phyloP scores from a whole-genome alignment of 2,888 invertebrate genomes.

The Falcaria lacertinaria region DNA sequence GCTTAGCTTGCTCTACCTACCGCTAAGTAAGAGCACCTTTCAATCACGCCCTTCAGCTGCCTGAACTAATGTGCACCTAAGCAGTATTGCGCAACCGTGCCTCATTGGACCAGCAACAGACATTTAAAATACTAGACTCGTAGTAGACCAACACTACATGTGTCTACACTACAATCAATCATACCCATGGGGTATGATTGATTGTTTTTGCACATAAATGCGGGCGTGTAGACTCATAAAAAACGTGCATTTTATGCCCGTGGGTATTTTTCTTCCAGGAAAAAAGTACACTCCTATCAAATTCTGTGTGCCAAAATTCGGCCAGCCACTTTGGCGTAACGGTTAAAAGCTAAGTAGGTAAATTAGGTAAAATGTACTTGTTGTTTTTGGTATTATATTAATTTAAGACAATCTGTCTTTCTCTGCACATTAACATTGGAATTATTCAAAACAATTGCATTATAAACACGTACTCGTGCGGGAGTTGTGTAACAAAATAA shows the following conservation, averaged over 20 bases:
- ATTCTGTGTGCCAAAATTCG: no score
- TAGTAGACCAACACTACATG: background rate
- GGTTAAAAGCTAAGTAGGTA: no score
- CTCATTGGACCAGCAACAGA: background rate
- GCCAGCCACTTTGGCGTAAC: no score
- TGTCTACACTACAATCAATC: no score
- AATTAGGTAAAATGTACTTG: no score
- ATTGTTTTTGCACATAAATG: background rate
- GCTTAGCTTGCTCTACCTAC: constrained; percentile 60
- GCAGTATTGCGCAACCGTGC: background rate
- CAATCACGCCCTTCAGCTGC: constrained; percentile 33
- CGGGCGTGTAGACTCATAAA: no score
- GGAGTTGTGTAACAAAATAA: constrained; percentile 50
- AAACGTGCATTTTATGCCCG: no score
- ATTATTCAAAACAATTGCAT: constrained; percentile 17
- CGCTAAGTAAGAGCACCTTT: constrained; percentile 46
- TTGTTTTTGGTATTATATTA: no score
- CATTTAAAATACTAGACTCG: background rate
- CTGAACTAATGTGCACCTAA: background rate
- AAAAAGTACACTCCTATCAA: no score
- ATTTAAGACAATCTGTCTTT: no score
- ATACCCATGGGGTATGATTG: no score
- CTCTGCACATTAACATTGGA: background rate
- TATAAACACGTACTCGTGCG: constrained; percentile 28
- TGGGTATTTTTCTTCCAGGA: no score